Base-by-base conservation (phyloP, 2,797 vertebrate species). In the Chiroxiphia lanceolata region DNA sequence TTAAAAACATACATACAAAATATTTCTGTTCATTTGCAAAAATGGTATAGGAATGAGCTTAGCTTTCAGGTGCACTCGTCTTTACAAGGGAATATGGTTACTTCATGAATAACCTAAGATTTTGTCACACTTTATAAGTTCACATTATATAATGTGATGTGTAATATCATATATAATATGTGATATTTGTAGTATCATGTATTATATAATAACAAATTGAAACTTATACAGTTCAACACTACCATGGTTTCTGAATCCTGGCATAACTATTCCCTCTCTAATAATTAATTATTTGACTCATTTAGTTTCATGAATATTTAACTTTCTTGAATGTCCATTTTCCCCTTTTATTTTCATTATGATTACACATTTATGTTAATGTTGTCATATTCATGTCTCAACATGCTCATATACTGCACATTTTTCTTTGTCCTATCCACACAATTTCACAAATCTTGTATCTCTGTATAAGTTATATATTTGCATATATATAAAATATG, bases 1-100 rank as follows among this genome's bases (percentile, higher is more conserved):
- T 1, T 22, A 1, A 0, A 12, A 22, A 77, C 27, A 34, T 5
- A 17, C 31, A 9, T 29, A 7, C 12, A 26, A 65, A 61, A 83
- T 78, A 2, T 3, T 81, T 74, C 45, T 56, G 25, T 78, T 78
- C 0, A 16, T 89, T 90, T 75, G 8, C 3, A 57, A 68, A 82
- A 3, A 69, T 34, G 5, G 10, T 57, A 22, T 20, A 82, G 16
- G 42, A 78, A 82, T 36, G 19, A 79, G 3, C 16, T 71, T 42
- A 33, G 8, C 8, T 48, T 88, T 64, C 53, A 85, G 61, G 22
- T 67, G 13, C 6, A 11, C 8, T 75, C 13, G 27, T 29, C 16
- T 83, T 72, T 75, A 16, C 25, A 54, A 38, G 3, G 14, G 15
- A 61, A 42, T 71, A 26, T 34, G 63, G 25, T 59, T 54, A 50